Conservation (phyloP, 2,888 invertebrate genomes). For the Chesias legatella region DNA sequence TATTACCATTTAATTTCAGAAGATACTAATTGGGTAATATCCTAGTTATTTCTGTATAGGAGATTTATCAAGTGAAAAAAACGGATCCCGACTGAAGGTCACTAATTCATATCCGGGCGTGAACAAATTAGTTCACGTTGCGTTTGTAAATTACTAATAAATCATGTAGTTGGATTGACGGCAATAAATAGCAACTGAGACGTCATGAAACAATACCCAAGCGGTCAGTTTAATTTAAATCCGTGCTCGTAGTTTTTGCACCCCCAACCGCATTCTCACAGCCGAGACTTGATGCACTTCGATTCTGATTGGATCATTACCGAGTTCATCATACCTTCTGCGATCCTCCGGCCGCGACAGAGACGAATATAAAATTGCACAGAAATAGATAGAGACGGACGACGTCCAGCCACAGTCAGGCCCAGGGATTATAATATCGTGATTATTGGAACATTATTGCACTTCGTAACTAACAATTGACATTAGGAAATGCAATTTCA, state of each 20-base stretch:
- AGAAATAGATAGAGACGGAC: slow-evolving; percentile 43
- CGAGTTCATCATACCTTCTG: slow-evolving; percentile 79
- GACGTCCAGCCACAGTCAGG: slow-evolving; percentile 57
- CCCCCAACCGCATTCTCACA: slow-evolving; percentile 80
- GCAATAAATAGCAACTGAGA: slow-evolving; percentile 19
- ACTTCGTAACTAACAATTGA: slow-evolving; percentile 81
- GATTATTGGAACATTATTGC: slow-evolving; percentile 81
- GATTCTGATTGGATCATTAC: slow-evolving; percentile 81
- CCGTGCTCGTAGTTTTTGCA: slow-evolving; percentile 76
- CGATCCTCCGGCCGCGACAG: slow-evolving; percentile 69
- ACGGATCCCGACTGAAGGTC: too few relatives aligned
- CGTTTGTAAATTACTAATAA: slow-evolving; percentile 14
- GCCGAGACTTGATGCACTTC: slow-evolving; percentile 77
- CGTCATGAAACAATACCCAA: slow-evolving; percentile 58
- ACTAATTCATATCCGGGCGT: too few relatives aligned
- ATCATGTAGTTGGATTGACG: slow-evolving; percentile 15
- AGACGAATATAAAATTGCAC: slow-evolving; percentile 41
- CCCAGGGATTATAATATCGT: slow-evolving; percentile 78
- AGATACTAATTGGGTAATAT: too few relatives aligned
- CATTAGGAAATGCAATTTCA: slow-evolving; percentile 81
- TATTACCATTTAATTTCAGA: too few relatives aligned
- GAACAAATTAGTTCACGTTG: too few relatives aligned
- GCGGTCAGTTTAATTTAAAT: slow-evolving; percentile 76
- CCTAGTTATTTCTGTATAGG: too few relatives aligned
- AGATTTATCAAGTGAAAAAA: too few relatives aligned